Percentiles rank a stretch among this genome's conserved stretches.
phyloP scores from a whole-genome alignment of 37 sponge, comb jelly and placozoan genomes.

The Dysidea cf. avara region DNA sequence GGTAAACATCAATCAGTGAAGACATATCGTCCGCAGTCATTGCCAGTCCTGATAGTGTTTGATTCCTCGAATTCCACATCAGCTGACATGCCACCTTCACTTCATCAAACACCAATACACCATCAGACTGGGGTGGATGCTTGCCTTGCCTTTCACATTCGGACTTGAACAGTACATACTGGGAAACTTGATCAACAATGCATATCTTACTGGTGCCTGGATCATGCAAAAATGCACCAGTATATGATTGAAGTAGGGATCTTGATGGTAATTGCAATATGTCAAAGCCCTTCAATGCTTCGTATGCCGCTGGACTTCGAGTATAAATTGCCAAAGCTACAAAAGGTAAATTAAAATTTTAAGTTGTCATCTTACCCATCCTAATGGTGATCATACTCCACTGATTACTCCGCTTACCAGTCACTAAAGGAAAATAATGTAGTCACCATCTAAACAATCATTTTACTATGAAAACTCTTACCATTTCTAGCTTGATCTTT shows the following conservation, averaged over 20 bases:
- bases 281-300: slow-evolving; percentile 8
- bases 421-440: background rate
- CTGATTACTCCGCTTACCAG: background rate
- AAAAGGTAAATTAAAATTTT: background rate
- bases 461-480: background rate
- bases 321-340: too few relatives aligned
- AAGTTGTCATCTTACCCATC: background rate
- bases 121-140: too few relatives aligned
- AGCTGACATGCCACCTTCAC: background rate
- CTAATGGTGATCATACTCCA: slow-evolving; percentile 6
- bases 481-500: background rate
- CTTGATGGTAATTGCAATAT: background rate
- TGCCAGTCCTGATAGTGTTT: background rate
- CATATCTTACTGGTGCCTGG: background rate
- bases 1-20: slow-evolving; percentile 4
- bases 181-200: background rate
- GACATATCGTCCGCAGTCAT: background rate
- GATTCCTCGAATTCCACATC: background rate
- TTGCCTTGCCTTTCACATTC: too few relatives aligned
- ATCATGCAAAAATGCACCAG: slow-evolving; percentile 2
- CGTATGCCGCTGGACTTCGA: slow-evolving; percentile 11
- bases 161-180: background rate
- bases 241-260: background rate
- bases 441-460: background rate
- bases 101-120: slow-evolving; percentile 2